Base-by-base conservation (phyloP, 1,140 invertebrate genomes). In the Tetramorium simillimum region DNA sequence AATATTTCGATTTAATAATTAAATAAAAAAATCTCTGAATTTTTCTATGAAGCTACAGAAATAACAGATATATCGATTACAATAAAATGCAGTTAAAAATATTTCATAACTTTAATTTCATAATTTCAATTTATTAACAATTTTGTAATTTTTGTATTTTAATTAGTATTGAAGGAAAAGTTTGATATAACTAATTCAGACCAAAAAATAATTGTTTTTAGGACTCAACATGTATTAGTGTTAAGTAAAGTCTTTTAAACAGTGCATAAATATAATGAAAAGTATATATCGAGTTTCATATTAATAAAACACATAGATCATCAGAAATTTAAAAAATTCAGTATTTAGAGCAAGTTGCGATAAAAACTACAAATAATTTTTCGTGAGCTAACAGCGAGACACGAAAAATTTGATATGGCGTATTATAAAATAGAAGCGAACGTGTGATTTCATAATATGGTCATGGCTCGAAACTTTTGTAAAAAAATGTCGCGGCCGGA, bases 371-470 rank as follows among this genome's bases (percentile, higher is more conserved):
- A 63, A 21, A 80, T 16, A 65, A n/a, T 51, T 63, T 3, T 2
- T 80, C 7, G 4, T 40, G 4, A 33, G 7, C 9, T 18, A 53
- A 12, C 16, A 80, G 62, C 33, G 24, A n/a, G 37, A n/a, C 14
- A 14, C 16, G 9, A 70, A 28, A 67, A 56, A 56, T 12, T 70
- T 12, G 14, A 65, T 51, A 10, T 40, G 21, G 24, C 33, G 56
- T 49, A 46, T 69, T 69, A 49, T 58, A n/a, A 70, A 70, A 70
- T 70, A n/a, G 10, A 65, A 40, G n/a, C 18, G 14, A 46, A 49
- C 14, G 46, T 46, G 53, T 46, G 53, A 62, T 82, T 73, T 84
- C 53, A 12, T 62, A 84, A 84, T 46, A 43, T 10, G 14, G 1
- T 37, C 43, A 12, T 46, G 7, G 24, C 14, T 73, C n/a, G 80